Evolutionary conservation across 1,140 invertebrate genomes (phyloP).

Genomic region (Calephelis virginiensis): DNA sequence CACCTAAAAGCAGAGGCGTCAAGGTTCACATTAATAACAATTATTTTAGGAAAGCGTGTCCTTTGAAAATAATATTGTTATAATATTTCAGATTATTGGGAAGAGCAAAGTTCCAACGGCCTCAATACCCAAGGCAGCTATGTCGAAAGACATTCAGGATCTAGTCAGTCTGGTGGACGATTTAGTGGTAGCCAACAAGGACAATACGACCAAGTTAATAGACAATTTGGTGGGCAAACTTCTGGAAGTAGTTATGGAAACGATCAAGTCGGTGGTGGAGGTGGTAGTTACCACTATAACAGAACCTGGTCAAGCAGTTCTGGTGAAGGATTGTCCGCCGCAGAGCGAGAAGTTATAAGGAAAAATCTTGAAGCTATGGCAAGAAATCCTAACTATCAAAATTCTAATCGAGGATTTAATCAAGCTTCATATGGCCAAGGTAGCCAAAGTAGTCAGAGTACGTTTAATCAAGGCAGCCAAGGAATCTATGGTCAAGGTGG

Average conservation of each 20-base stretch:
- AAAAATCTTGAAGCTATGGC: constrained; percentile 40
- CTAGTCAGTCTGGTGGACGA: constrained; percentile 17
- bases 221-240: constrained; percentile 25
- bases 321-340: constrained; percentile 42
- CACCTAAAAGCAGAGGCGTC: neutral
- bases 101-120: constrained; percentile 40
- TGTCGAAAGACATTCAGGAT: constrained; percentile 24
- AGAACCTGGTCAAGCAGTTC: constrained; percentile 44
- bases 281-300: constrained; percentile 41
- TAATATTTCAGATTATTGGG: constrained; percentile 52
- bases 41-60: neutral
- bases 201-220: constrained; percentile 23
- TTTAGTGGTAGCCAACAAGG: constrained; percentile 23
- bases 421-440: constrained; percentile 30
- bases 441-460: constrained; percentile 20
- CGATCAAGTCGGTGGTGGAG: constrained; percentile 27
- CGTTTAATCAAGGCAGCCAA: constrained; percentile 29
- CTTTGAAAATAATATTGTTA: neutral
- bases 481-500: constrained; percentile 24
- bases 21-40: neutral
- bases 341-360: constrained; percentile 54
- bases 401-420: constrained; percentile 23
- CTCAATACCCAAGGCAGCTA: constrained; percentile 27
- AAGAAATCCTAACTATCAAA: constrained; percentile 33
- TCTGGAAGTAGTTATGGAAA: constrained; percentile 26